Evolutionary conservation across 2,888 invertebrate species (phyloP), one percentile per base, ranked within the genome.

Genomic region (Asteroscopus sphinx): DNA sequence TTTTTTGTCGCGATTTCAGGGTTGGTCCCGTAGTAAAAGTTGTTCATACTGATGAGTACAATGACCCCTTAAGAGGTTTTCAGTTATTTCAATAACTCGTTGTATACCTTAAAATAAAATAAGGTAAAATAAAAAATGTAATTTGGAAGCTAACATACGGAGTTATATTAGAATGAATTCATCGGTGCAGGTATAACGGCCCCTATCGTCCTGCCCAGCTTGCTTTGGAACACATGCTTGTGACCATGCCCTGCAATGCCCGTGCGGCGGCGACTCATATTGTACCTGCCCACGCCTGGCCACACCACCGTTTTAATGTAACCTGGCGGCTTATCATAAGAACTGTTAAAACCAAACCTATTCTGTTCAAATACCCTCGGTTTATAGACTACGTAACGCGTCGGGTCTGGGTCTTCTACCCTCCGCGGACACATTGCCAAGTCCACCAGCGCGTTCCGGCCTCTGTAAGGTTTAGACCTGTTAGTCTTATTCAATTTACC

Each of bases 401-500:
- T 91, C 0, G 96, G 95, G 0, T 95, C 94, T 0, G 96, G 96
- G 0, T 94, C 93, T 0, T 84, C 73, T 0, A 95, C 91, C 44
- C 91, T 86, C 39, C 88, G 90, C 21, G 90, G 82, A 69, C 95
- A 94, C 83, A 95, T 87, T 1, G 92, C 82, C 11, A 94, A 56
- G 68, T 96, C 94, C 2, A 90, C 89, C 35, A 95, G 74, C 68
- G 95, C 89, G 47, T 83, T 88, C 9, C 95, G 87, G 0, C 92
- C 87, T 40, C 91, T 88, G 17, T 94, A 92, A 3, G 90, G 87
- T 4, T 69, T 42, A 40, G 71, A 77, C 16, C 89, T 83, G 25
- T 80, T 82, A 0, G 92, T 91, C 69, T 92, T 93, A 63, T 93
- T 93, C 86, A 92, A 80, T n/a, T 55, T 71, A 4, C 93, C 93